Base-by-base conservation (phyloP, 1,140 invertebrate genomes). In the Prorops nasuta region DNA sequence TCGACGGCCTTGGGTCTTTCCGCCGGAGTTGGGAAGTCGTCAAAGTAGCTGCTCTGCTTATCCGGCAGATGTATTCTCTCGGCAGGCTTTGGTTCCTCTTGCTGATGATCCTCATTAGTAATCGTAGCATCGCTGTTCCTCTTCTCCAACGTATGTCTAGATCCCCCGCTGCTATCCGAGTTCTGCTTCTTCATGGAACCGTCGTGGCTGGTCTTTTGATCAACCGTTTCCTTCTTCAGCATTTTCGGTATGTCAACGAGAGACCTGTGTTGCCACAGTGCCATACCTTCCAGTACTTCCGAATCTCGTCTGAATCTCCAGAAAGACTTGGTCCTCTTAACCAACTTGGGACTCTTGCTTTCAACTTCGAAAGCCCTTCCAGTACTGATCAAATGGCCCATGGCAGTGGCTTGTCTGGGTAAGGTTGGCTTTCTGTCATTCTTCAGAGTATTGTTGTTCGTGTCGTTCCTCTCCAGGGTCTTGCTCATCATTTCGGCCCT, bases 241-340 rank as follows among this genome's bases (percentile, higher is more conserved):
- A 76, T 89, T 38, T 78, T 77, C 0, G 74, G 76, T 7, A 77
- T 78, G 31, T 77, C 87, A 0, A 92, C 88, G 34, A 91, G 77
- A 41, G 90, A 90, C n/a, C 88, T 77, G 66, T 91, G 90, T 64
- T 87, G 85, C 90, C 90, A 91, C 12, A 92, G 70, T 0, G 88
- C 84, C 90, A 92, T 92, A 0, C 90, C 89, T 54, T 89, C 88
- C 34, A 91, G 74, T 6, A 91, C 88, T 40, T 86, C 85, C 1
- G 82, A 84, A 12, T 77, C 74, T 31, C 85, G 80, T 32, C 88
- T 84, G 60, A 92, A 91, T 57, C 87, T 86, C 89, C 89, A 91
- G 54, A 92, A 91, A 0, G 88, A 90, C 70, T 91, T 91, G 0
- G 88, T 91, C 22, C 90, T 76, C 66, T 91, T 91, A 0, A 92